Evolutionary conservation across 2,888 invertebrate genomes (phyloP), one percentile per base, ranked within the genome.

Genomic region (Rhorus exstirpatorius): DNA sequence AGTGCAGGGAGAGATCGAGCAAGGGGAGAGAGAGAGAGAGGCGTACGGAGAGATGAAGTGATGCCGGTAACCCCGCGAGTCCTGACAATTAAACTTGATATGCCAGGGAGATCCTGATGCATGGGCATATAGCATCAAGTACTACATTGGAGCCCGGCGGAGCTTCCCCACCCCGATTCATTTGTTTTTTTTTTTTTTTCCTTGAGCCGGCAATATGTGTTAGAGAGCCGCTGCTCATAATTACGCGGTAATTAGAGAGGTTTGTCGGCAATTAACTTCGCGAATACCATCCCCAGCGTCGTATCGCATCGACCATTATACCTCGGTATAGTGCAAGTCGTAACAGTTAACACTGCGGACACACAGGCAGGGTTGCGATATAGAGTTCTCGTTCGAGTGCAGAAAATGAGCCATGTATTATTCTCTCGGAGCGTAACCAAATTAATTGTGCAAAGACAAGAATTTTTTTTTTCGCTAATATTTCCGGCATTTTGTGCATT

Each of bases 241-340:
- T 92, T 90, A 90, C 87, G 86, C 88, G 86, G 88, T 91, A 92
- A 90, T 92, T 92, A 90, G 88, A 88, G 86, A 88, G 86, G 89
- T 89, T 91, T 91, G 89, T 88, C 89, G 89, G 89, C 88, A 91
- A 90, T 90, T 88, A 89, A 87, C 87, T 86, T 88, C 84, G 87
- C 84, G 90, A 89, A 89, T 89, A 88, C 89, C 87, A 86, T 86
- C 86, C 84, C 84, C 70, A 35, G 65, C 10, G 68, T 83, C 79
- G 77, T 80, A 81, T 83, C 81, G 76, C 71, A 83, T 85, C 81
- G 78, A 79, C 53, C 81, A 76, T 79, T 82, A 60, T 67, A 51
- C 55, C 67, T 75, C 60, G 61, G 46, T 80, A 82, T 65, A 75
- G 67, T 44, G 31, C 31, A n/a, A n/a, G 24, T 58, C 24, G 38